Conservation (phyloP, 2,888 invertebrate species). For the Entomobrya multifasciata region DNA sequence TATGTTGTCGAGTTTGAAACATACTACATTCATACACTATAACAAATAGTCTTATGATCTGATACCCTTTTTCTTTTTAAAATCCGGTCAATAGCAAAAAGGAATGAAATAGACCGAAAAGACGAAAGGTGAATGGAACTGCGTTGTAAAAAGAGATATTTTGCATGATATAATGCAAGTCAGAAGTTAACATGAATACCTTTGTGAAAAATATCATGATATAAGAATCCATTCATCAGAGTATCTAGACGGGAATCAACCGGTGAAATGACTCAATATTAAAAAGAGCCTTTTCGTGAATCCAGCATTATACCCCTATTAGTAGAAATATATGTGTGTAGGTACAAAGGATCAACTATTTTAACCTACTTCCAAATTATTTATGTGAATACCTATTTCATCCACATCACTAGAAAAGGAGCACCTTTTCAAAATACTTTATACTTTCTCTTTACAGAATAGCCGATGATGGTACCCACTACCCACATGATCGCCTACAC, state of each 20-base stretch:
- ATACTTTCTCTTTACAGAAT: too few relatives aligned
- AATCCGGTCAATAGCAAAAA: not conserved
- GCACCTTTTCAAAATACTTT: too few relatives aligned
- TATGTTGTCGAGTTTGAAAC: conserved; percentile 4
- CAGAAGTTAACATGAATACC: not conserved
- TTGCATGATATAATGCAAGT: not conserved
- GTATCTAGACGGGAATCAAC: conserved; percentile 15
- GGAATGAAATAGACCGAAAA: too few relatives aligned
- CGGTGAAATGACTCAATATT: not conserved
- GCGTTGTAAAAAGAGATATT: conserved; percentile 30
- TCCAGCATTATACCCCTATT: too few relatives aligned
- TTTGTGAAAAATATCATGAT: too few relatives aligned
- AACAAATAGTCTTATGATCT: not conserved
- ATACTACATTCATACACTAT: not conserved
- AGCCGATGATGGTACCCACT: too few relatives aligned
- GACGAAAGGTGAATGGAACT: conserved; percentile 35
- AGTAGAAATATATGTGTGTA: not conserved
- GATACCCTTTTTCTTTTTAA: not conserved
- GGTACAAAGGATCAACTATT: conserved; percentile 17
- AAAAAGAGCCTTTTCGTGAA: not conserved
- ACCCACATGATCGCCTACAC: too few relatives aligned
- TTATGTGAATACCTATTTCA: not conserved
- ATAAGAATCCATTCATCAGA: not conserved
- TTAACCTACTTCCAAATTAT: conserved; percentile 40
- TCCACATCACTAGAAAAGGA: too few relatives aligned